These are phyloP conservation scores for Cryptoleucopteryx plumbea DNA, from an alignment of 2,113 vertebrate species.

Conservation along the genomic window DNA sequence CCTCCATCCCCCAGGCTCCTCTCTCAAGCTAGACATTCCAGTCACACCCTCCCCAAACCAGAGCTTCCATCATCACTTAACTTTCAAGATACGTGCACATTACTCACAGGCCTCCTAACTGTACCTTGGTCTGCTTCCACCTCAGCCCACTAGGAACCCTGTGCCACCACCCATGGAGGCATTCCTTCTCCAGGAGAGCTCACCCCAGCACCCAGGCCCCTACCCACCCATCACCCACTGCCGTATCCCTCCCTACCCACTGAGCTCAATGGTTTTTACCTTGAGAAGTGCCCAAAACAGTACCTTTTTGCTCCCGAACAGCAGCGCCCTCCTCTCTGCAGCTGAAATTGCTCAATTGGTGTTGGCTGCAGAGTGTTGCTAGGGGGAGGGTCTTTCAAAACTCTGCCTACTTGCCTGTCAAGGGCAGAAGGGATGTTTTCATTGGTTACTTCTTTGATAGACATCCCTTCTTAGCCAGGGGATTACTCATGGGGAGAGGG, in stretches of 20 bases:
- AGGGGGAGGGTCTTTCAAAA: constrained; percentile 66
- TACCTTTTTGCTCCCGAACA: constrained; percentile 71
- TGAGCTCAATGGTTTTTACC: not conserved
- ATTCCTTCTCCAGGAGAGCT: not conserved
- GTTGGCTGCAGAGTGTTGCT: constrained; percentile 59
- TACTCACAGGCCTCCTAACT: not conserved
- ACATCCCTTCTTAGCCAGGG: not conserved
- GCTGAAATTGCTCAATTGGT: constrained; percentile 67
- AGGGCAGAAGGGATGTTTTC: constrained; percentile 2
- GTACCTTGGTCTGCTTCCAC: not conserved
- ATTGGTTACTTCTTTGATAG: not conserved
- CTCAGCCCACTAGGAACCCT: not conserved
- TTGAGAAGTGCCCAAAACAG: not conserved
- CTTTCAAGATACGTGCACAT: not conserved
- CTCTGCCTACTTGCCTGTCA: constrained; percentile 71
- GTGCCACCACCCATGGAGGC: not conserved
- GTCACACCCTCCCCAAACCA: not conserved
- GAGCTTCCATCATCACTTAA: not conserved
- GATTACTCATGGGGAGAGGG: not conserved
- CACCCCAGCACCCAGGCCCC: not conserved
- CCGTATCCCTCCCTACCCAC: rapidly evolving
- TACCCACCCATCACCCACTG: not conserved
- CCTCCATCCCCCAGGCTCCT: not conserved
- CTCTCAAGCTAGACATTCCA: not conserved
- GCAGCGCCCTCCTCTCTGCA: constrained; percentile 71